Conservation (phyloP, 2,113 vertebrate species). For the Forbesichthys papilliferus region DNA sequence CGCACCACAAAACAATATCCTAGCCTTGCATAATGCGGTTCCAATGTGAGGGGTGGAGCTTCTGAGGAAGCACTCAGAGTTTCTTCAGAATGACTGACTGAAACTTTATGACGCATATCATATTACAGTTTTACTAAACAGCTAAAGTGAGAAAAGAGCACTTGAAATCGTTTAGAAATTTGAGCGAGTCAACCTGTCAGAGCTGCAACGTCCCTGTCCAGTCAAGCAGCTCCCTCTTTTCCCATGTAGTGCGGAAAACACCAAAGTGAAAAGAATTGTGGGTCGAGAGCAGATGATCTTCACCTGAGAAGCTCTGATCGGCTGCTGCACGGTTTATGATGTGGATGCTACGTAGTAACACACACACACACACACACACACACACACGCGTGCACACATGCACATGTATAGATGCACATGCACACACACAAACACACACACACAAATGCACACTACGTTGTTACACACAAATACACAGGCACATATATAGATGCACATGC, state of each 20-base stretch:
- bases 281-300: constrained; percentile 14
- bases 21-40: no score
- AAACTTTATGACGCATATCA: background rate
- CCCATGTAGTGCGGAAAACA: background rate
- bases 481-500: background rate
- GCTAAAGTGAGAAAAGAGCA: background rate
- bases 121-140: background rate
- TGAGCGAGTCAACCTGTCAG: constrained; percentile 3
- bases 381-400: no score
- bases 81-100: no score
- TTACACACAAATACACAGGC: background rate
- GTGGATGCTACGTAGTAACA: constrained; percentile 4
- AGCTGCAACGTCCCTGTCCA: constrained; percentile 34
- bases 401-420: no score
- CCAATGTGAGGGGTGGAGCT: no score
- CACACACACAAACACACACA: background rate
- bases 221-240: background rate
- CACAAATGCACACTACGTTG: no score
- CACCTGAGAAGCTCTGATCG: constrained; percentile 19
- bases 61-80: no score
- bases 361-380: background rate
- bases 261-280: constrained; percentile 12
- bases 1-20: no score
- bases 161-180: background rate
- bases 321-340: constrained; percentile 33